Evolutionary conservation across 2,888 invertebrate species (phyloP).

Genomic region (Campoletis raptor): DNA sequence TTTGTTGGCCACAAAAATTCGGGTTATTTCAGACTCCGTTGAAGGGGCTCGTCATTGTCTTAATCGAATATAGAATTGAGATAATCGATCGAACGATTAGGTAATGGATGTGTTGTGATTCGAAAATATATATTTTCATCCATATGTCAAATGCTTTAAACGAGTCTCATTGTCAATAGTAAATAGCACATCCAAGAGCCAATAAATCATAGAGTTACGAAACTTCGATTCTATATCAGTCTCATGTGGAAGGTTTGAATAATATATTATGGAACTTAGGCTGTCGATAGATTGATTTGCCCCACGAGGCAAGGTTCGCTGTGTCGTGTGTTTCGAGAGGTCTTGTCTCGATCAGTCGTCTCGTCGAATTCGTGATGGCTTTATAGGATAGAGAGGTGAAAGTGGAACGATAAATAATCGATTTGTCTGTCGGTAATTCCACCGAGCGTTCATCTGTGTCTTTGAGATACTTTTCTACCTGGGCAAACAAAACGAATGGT

Average conservation of each 20-base stretch:
- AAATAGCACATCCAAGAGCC: neutral
- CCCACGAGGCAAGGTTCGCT: constrained; percentile 29
- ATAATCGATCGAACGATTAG: neutral
- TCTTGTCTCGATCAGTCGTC: constrained; percentile 47
- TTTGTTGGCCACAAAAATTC: neutral
- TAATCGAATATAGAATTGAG: neutral
- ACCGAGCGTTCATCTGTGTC: constrained; percentile 46
- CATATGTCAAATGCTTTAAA: neutral
- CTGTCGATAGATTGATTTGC: constrained; percentile 46
- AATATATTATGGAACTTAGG: constrained; percentile 45
- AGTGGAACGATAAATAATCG: constrained; percentile 70
- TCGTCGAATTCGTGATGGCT: constrained; percentile 61
- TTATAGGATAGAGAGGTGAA: constrained; percentile 59
- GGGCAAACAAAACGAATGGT: constrained; percentile 24
- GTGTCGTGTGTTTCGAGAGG: constrained; percentile 28
- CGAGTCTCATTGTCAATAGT: neutral
- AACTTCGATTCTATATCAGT: constrained; percentile 33
- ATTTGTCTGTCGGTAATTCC: constrained; percentile 60
- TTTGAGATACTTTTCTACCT: constrained; percentile 41
- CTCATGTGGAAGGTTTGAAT: constrained; percentile 30
- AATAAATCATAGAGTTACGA: constrained; percentile 58
- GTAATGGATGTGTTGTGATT: neutral
- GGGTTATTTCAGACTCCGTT: neutral
- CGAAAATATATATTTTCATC: neutral
- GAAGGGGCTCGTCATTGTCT: neutral